phyloP scores from a whole-genome alignment of 2,888 invertebrate genomes.

The Epirrhoe alternata region DNA sequence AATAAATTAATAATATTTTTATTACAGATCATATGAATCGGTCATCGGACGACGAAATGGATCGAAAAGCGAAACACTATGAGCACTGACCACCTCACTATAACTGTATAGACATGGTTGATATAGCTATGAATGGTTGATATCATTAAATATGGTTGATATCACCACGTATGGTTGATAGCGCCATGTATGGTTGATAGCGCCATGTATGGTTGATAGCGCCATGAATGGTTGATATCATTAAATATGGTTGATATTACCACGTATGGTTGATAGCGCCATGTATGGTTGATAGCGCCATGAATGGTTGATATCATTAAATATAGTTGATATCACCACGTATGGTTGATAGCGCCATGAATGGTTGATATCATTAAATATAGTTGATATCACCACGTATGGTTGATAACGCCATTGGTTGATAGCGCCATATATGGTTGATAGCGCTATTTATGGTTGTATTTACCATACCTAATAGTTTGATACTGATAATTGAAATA shows the following conservation, averaged over 20 bases:
- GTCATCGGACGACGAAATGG: constrained; percentile 77
- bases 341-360: background rate
- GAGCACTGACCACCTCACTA: constrained; percentile 63
- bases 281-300: no score
- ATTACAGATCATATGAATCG: constrained; percentile 78
- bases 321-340: background rate
- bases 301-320: background rate
- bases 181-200: background rate
- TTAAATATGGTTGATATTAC: background rate
- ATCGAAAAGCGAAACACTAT: constrained; percentile 77
- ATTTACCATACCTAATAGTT: no score
- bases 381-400: background rate
- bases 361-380: no score
- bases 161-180: background rate
- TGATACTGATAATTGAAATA: no score
- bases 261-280: background rate
- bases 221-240: background rate
- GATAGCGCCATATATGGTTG: background rate
- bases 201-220: background rate
- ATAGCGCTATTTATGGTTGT: background rate
- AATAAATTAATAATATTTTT: no score
- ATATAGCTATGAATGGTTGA: background rate
- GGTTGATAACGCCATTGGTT: no score
- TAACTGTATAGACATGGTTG: background rate
- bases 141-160: background rate